These are phyloP conservation scores for Rosalia funebris DNA, from an alignment of 2,888 invertebrate genomes.

Conservation along the genomic window DNA sequence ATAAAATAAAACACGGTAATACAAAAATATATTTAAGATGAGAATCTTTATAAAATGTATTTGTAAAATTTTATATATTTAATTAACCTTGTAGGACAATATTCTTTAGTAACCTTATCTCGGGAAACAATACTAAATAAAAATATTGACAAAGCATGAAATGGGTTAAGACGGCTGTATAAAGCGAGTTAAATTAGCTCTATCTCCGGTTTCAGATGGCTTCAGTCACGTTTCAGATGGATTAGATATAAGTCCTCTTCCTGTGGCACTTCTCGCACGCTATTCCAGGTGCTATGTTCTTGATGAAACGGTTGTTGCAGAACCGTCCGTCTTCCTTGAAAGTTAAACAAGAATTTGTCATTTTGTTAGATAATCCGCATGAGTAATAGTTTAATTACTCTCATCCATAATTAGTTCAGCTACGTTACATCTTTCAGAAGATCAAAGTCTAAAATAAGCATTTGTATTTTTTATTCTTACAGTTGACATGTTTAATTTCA, in stretches of 20 bases:
- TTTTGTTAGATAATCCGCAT: slow-evolving; percentile 15
- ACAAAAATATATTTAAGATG: too few species aligned
- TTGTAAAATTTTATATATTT: too few species aligned
- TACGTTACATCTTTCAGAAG: too few species aligned
- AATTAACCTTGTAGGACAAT: not conserved
- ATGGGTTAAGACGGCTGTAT: slow-evolving; percentile 23
- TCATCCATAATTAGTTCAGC: not conserved
- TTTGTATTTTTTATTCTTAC: too few species aligned
- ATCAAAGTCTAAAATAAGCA: too few species aligned
- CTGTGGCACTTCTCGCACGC: slow-evolving; percentile 23
- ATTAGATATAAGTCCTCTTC: slow-evolving; percentile 23
- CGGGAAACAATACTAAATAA: slow-evolving; percentile 7
- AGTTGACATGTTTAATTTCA: too few species aligned
- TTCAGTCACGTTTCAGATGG: slow-evolving; percentile 27
- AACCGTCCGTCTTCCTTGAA: slow-evolving; percentile 14
- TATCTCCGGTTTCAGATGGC: slow-evolving; percentile 26
- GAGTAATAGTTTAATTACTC: slow-evolving; percentile 10
- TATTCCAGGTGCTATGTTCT: slow-evolving; percentile 4
- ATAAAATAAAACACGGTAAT: too few species aligned
- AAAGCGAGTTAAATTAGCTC: slow-evolving; percentile 22
- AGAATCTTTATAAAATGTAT: too few species aligned
- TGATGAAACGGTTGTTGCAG: slow-evolving; percentile 8
- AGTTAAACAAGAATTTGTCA: slow-evolving; percentile 20
- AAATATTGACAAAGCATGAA: slow-evolving; percentile 26
- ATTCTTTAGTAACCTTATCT: slow-evolving; percentile 1